Percentiles rank a stretch among this genome's conserved stretches.
Evolutionary conservation across 2,113 vertebrate species (phyloP).

Genomic region (Varanus komodoensis): DNA sequence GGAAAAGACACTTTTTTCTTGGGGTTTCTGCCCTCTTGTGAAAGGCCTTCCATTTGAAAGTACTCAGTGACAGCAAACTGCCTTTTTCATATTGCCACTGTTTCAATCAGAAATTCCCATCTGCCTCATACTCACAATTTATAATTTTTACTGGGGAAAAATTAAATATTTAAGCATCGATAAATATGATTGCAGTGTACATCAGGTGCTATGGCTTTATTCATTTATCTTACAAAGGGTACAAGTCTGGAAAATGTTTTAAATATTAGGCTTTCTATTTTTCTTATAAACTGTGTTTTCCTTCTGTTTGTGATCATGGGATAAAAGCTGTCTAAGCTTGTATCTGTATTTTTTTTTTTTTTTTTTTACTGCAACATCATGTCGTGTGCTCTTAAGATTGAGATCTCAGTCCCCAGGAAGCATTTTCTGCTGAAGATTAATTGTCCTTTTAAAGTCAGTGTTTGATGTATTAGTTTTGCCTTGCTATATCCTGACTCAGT

Average conservation of each 20-base stretch:
- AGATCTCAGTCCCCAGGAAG: slow-evolving; percentile 83
- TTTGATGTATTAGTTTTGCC: slow-evolving; percentile 84
- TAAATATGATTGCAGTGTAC: slow-evolving; percentile 14
- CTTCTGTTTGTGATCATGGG: slow-evolving; percentile 84
- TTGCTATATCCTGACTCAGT: slow-evolving; percentile 81
- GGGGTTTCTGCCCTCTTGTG: background rate
- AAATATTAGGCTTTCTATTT: slow-evolving; percentile 79
- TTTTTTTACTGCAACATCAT: slow-evolving; percentile 81
- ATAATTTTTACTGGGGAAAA: slow-evolving; percentile 13
- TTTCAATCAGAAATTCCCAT: slow-evolving; percentile 16
- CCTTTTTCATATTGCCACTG: background rate
- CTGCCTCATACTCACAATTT: slow-evolving; percentile 31
- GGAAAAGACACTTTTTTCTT: too few relatives aligned
- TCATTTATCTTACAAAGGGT: slow-evolving; percentile 50
- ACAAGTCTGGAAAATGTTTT: slow-evolving; percentile 73
- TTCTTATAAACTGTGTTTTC: slow-evolving; percentile 80
- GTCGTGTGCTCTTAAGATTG: slow-evolving; percentile 84
- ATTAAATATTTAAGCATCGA: slow-evolving; percentile 39
- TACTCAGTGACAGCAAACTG: background rate
- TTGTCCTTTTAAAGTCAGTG: slow-evolving; percentile 85
- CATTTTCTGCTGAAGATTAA: slow-evolving; percentile 85
- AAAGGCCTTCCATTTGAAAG: background rate
- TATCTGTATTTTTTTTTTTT: slow-evolving; percentile 79
- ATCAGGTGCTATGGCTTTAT: slow-evolving; percentile 53
- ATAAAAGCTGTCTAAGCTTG: slow-evolving; percentile 81